Base-by-base conservation (phyloP, 2,888 invertebrate genomes). In the Agrochola lychnidis region DNA sequence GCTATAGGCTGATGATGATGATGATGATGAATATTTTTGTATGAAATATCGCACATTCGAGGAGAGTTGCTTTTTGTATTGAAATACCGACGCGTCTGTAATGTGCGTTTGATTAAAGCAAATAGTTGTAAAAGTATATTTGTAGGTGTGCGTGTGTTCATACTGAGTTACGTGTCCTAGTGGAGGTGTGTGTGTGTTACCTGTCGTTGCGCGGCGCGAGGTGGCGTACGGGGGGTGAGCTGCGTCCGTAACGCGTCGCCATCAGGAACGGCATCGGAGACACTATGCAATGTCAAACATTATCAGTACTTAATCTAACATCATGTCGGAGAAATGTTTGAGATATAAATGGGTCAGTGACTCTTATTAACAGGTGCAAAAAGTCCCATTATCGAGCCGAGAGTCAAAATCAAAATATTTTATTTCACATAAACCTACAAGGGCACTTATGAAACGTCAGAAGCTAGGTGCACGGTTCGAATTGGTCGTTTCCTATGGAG, bases 191-290 rank as follows among this genome's bases (percentile, higher is more conserved):
- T 19, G 45, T 19, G 25, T 57, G 25, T 76, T 61, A 95, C 95
- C 94, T 93, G 92, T 95, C 95, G 61, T 93, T 94, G 48, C 96
- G 77, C 1, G 94, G 94, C 2, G 93, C 71, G 76, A 95, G 89
- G 79, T 91, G 84, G 0, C 94, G 90, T 1, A 30, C 14, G 53
- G 91, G 90, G 42, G 91, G 92, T n/a, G 92, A 90, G 45, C 95
- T 94, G 78, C 96, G 93, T 0, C 96, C 96, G 89, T 95, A 96
- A 40, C 96, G 92, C 12, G 95, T 94, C 7, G 93, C 94, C 88
- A 96, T 90, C 83, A 95, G 92, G 88, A 96, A 96, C 62, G 95
- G 95, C 76, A 92, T 90, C 62, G 94, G 93, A 2, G 94, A 93
- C 92, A 94, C 95, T 95, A 88, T 14, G 42, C 48, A 30, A 36